A percentile compares a stretch with the other conserved stretches of the same genome.
Conservation (phyloP, 1,140 invertebrate species). For the Belonocnema kinseyi region DNA sequence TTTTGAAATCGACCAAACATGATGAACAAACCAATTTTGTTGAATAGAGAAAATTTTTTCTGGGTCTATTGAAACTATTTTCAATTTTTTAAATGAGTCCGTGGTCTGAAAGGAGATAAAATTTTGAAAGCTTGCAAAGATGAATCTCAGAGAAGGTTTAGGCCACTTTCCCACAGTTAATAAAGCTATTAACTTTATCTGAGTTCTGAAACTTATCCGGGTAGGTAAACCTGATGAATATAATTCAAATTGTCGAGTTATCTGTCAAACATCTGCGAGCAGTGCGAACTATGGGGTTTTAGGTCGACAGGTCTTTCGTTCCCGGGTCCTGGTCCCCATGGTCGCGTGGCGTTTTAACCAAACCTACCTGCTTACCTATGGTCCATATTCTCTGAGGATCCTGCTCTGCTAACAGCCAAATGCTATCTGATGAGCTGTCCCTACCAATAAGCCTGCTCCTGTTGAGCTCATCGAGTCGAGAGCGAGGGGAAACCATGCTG, state of each 20-base stretch:
- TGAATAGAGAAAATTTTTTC: too few relatives aligned
- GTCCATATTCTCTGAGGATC: slow-evolving; percentile 32
- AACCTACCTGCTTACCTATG: slow-evolving; percentile 49
- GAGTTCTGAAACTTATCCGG: slow-evolving; percentile 58
- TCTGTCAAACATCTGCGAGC: slow-evolving; percentile 66
- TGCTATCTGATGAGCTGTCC: slow-evolving; percentile 70
- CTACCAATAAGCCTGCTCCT: slow-evolving; percentile 52
- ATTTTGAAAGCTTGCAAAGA: too few relatives aligned
- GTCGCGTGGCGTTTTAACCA: slow-evolving; percentile 70
- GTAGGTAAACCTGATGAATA: slow-evolving; percentile 65
- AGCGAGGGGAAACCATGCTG: neutral
- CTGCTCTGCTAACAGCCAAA: slow-evolving; percentile 59
- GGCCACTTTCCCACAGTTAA: slow-evolving; percentile 70
- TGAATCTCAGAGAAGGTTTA: neutral
- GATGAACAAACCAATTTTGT: too few relatives aligned
- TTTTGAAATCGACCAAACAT: too few relatives aligned
- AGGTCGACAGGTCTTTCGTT: slow-evolving; percentile 66
- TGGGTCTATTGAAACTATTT: too few relatives aligned
- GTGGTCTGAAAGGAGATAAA: too few relatives aligned
- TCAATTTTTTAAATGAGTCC: too few relatives aligned
- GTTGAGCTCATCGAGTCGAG: neutral
- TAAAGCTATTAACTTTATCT: slow-evolving; percentile 75
- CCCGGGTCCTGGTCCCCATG: slow-evolving; percentile 49
- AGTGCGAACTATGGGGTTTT: slow-evolving; percentile 69
- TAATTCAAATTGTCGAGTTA: slow-evolving; percentile 67